These are phyloP conservation scores for Podocnemis expansa DNA, from an alignment of 2,113 vertebrate genomes.

Conservation along the genomic window DNA sequence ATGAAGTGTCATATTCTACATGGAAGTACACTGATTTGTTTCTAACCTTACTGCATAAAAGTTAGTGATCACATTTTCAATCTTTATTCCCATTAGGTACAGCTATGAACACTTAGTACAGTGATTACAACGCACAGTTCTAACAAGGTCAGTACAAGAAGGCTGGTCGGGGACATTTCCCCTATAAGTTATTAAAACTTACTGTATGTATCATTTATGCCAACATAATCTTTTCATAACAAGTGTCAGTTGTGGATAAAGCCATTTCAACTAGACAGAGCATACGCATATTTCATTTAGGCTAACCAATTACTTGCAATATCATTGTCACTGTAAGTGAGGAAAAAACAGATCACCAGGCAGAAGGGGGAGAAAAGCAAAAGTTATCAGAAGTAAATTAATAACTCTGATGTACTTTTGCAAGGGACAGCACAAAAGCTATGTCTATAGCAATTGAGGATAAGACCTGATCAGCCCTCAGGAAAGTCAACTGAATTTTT, in stretches of 20 bases:
- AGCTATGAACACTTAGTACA: neutral
- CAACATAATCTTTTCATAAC: neutral
- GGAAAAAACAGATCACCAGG: conserved; percentile 38
- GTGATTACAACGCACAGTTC: neutral
- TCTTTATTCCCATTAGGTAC: neutral
- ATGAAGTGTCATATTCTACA: neutral
- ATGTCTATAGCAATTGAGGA: neutral
- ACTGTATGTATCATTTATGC: neutral
- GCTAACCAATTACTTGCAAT: neutral
- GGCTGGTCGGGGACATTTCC: neutral
- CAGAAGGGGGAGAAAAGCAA: conserved; percentile 7
- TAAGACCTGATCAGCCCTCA: conserved; percentile 25
- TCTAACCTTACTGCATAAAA: neutral
- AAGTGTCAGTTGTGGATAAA: neutral
- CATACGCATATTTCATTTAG: neutral
- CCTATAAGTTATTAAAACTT: neutral
- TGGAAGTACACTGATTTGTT: neutral
- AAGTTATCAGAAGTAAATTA: conserved; percentile 17
- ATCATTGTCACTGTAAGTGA: neutral
- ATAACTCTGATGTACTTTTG: conserved; percentile 13
- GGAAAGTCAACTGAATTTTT: neutral
- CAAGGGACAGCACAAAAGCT: conserved; percentile 19
- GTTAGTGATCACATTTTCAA: neutral
- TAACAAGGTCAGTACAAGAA: neutral
- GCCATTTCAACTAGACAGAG: neutral